Conservation (phyloP, 2,113 vertebrate genomes). For the Pitta sordida region DNA sequence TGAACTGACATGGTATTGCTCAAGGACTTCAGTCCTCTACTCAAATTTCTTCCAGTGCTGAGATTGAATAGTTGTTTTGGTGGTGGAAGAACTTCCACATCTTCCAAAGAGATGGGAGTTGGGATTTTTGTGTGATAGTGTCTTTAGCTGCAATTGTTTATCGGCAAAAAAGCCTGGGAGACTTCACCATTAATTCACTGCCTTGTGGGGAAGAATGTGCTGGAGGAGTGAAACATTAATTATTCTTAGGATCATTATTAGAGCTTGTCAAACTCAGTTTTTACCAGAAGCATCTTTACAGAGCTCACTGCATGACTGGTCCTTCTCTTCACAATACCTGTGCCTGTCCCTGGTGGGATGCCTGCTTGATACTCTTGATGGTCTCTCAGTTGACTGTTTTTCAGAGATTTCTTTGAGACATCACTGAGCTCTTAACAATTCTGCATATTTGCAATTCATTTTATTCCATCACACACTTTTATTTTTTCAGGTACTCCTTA, state of each 20-base stretch:
- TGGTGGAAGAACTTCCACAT: background rate
- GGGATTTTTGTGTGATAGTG: background rate
- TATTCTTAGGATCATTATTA: conserved; percentile 21
- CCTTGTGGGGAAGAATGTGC: background rate
- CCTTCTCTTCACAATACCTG: background rate
- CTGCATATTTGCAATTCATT: conserved; percentile 42
- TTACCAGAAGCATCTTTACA: conserved; percentile 9
- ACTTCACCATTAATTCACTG: conserved; percentile 8
- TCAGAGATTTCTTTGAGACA: background rate
- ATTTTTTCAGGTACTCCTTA: conserved; percentile 29
- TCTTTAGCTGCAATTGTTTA: background rate
- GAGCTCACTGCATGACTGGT: background rate
- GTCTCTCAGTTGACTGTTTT: conserved; percentile 24
- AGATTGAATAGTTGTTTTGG: background rate
- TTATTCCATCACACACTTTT: background rate
- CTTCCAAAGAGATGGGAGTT: background rate
- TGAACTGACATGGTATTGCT: background rate
- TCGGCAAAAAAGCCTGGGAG: background rate
- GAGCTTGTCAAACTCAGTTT: conserved; percentile 33
- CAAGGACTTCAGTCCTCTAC: background rate
- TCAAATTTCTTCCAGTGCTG: background rate
- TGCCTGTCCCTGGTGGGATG: background rate
- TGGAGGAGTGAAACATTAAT: conserved; percentile 29
- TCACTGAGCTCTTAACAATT: conserved; percentile 10
- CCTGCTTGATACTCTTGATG: background rate